Base-by-base conservation (phyloP, 2,113 vertebrate genomes). In the Marmota monax region DNA sequence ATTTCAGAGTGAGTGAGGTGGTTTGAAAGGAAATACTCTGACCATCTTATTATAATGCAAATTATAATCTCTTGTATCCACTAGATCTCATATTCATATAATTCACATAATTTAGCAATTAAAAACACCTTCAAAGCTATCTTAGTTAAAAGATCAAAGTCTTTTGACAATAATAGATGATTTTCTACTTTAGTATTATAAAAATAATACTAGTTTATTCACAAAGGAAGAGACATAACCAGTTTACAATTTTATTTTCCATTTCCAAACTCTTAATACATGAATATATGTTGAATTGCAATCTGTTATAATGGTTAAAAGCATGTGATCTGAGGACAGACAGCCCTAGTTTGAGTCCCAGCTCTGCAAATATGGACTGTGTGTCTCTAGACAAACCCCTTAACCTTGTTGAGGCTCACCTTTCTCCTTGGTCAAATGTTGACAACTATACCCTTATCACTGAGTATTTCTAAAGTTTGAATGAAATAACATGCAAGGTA, bases 91-190 rank as follows among this genome's bases (percentile, higher is more conserved):
- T 69, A 48, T 67, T 88, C 29, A 67, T 69, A 69, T 69, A 69
- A 69, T 79, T 89, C 32, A 58, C 37, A 88, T 39, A 88, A 84
- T 89, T 65, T 79, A 88, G 45, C n/a, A n/a, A 34, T 67, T 7
- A 51, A 65, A 84, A 73, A 65, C n/a, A 88, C 78, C 56, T 84
- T 70, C 72, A 84, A 94, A 90, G 65, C 45, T 25, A 74, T 53
- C 65, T 53, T 23, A 88, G 7, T 88, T 29, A 76, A 32, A 88
- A 37, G n/a, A 76, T 73, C 53, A 91, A 93, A 48, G 51, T 17
- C 39, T 80, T 23, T 86, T 76, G 10, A 42, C 20, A 53, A 63
- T 29, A 69, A 83, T 4, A 83, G 61, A 42, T 37, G 37, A 63
- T 69, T 70, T 82, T 58, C n/a, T 72, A 61, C 25, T 77, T 87